phyloP scores from a whole-genome alignment of 1,140 invertebrate genomes.

The Mamestra configurata region DNA sequence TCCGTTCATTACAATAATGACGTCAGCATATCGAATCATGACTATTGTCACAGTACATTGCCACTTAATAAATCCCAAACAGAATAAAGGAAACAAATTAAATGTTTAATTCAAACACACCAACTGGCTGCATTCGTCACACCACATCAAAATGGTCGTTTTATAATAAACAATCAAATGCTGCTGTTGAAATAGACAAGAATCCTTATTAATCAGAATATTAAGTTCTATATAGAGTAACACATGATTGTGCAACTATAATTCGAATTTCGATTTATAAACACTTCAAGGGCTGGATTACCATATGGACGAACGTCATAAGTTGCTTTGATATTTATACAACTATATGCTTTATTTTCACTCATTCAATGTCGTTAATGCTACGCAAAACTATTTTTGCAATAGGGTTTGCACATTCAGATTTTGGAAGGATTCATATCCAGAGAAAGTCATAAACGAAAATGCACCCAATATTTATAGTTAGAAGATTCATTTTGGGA shows the following conservation, averaged over 20 bases:
- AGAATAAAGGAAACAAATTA: constrained; percentile 83
- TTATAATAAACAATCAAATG: constrained; percentile 26
- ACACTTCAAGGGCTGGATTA: not conserved
- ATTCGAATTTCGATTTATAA: constrained; percentile 5
- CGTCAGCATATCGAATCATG: constrained; percentile 74
- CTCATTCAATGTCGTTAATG: not conserved
- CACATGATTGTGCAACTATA: not conserved
- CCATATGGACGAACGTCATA: not conserved
- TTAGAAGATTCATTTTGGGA: constrained; percentile 12
- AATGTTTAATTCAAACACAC: constrained; percentile 81
- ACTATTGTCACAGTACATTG: constrained; percentile 61
- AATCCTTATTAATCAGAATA: not conserved
- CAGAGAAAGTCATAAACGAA: not conserved
- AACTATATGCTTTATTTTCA: not conserved
- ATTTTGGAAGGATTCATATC: not conserved
- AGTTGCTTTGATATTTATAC: not conserved
- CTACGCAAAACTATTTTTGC: not conserved
- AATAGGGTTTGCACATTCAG: not conserved
- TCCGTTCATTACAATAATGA: constrained; percentile 78
- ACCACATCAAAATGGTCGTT: constrained; percentile 59
- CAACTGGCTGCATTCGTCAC: constrained; percentile 78
- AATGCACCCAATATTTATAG: not conserved
- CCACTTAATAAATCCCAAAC: constrained; percentile 66
- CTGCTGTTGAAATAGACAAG: not conserved
- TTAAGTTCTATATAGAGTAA: constrained; percentile 49